Evolutionary conservation across 2,888 invertebrate species (phyloP), one percentile per base, ranked within the genome.

Genomic region (Parascotia fuliginaria): DNA sequence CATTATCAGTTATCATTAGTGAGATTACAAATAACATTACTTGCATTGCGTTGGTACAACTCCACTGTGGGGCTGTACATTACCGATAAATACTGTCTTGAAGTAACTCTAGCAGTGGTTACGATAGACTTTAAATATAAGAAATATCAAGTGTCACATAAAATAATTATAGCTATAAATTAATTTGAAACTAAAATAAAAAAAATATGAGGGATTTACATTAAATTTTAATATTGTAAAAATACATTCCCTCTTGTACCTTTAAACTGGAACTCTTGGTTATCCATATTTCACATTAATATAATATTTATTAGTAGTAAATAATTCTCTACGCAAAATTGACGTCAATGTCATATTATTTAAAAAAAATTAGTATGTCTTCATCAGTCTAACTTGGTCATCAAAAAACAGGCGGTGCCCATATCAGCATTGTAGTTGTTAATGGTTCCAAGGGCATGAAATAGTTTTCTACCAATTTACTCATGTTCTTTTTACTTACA

Each of bases 361-460:
- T 58, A 57, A 65, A 51, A 50, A 37, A 47, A 13, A 67, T 67
- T 66, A 50, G 71, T 76, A 72, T 79, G 73, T 79, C 61, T 79
- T 73, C 76, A 80, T 83, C 81, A 84, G 83, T 86, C 84, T 83
- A 84, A 79, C 71, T 85, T 83, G 83, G 84, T 85, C 82, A 69
- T 77, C 66, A 73, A 73, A 24, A 52, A 73, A 75, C 76, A 87
- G 87, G 85, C 87, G 87, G 86, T 76, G 80, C 75, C 80, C 76
- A 77, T 68, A 65, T 75, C 61, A 73, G 76, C 75, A 75, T 71
- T 63, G 61, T 46, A 71, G 60, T 75, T 72, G 66, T 65, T 67
- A 73, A 72, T 61, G 75, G 77, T 76, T 75, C 70, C 75, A 83
- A 80, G 84, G 79, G 78, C 74, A 73, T 65, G 74, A 75, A 76